phyloP scores from a whole-genome alignment of 2,113 vertebrate genomes.

The Channa maculata region DNA sequence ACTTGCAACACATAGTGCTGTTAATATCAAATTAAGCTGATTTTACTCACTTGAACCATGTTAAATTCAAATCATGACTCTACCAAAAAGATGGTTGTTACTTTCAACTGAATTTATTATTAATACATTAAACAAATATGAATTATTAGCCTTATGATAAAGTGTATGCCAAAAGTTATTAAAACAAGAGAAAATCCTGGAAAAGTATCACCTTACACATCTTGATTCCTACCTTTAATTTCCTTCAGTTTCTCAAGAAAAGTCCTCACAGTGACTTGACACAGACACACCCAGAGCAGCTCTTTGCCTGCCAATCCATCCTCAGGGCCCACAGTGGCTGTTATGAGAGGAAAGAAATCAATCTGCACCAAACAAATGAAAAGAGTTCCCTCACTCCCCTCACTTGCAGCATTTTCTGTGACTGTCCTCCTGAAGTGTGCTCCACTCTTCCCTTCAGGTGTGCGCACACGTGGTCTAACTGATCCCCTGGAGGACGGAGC shows the following conservation, averaged over 20 bases:
- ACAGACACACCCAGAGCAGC: conserved; percentile 27
- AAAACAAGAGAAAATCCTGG: not conserved
- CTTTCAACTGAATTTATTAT: not conserved
- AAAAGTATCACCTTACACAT: not conserved
- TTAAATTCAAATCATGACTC: not conserved
- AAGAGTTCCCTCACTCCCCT: not conserved
- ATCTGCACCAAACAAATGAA: not conserved
- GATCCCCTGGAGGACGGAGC: conserved; percentile 17
- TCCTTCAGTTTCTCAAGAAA: conserved; percentile 40
- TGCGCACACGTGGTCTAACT: conserved; percentile 19
- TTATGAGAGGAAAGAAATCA: conserved; percentile 2
- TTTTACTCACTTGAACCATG: not conserved
- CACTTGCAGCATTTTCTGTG: conserved; percentile 14
- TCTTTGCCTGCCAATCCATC: conserved; percentile 39
- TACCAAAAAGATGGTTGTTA: not conserved
- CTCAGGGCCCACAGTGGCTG: conserved; percentile 8
- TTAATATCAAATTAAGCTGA: not conserved
- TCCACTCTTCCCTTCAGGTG: conserved; percentile 1
- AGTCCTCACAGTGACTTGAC: conserved; percentile 34
- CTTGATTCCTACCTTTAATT: conserved; percentile 51
- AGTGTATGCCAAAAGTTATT: not conserved
- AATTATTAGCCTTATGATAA: not conserved
- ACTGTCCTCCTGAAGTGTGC: conserved; percentile 5
- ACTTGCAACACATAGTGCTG: not conserved
- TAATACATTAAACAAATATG: not conserved